Evolutionary conservation across 2,797 vertebrate species (phyloP).

Genomic region (Novumbra hubbsi): DNA sequence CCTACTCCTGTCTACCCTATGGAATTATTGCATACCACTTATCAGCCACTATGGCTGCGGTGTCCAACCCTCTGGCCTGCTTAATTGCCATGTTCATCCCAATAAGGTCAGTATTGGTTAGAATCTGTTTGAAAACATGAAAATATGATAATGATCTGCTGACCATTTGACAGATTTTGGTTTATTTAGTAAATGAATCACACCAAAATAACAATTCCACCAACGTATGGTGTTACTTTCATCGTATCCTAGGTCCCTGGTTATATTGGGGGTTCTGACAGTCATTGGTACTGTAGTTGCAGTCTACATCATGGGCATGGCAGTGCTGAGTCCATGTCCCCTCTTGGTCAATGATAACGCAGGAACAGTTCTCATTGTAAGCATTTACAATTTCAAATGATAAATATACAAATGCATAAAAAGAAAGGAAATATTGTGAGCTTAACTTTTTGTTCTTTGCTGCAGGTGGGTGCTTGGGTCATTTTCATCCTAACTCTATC

Average conservation of each 20-base stretch:
- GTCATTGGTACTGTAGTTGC: slow-evolving; percentile 56
- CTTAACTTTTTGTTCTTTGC: slow-evolving; percentile 19
- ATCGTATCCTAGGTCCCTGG: slow-evolving; percentile 53
- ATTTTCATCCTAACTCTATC: slow-evolving; percentile 78
- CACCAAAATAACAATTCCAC: background rate
- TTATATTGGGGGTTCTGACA: slow-evolving; percentile 58
- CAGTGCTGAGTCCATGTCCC: slow-evolving; percentile 68
- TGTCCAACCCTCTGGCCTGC: slow-evolving; percentile 67
- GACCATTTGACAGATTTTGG: no score
- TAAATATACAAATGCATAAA: no score
- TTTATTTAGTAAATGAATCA: no score
- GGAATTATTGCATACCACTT: slow-evolving; percentile 65
- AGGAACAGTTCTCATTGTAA: slow-evolving; percentile 64
- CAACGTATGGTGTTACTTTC: background rate
- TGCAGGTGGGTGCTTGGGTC: slow-evolving; percentile 78
- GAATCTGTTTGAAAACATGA: background rate
- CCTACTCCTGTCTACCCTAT: slow-evolving; percentile 63
- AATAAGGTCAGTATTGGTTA: slow-evolving; percentile 48
- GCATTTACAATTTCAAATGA: slow-evolving; percentile 10
- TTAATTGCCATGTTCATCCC: slow-evolving; percentile 63
- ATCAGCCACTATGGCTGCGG: slow-evolving; percentile 52
- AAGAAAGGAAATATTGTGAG: background rate
- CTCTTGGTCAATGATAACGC: slow-evolving; percentile 44
- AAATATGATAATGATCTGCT: background rate
- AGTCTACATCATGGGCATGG: slow-evolving; percentile 65